Evolutionary conservation across 2,888 invertebrate genomes (phyloP).

Genomic region (Entomobrya proxima): DNA sequence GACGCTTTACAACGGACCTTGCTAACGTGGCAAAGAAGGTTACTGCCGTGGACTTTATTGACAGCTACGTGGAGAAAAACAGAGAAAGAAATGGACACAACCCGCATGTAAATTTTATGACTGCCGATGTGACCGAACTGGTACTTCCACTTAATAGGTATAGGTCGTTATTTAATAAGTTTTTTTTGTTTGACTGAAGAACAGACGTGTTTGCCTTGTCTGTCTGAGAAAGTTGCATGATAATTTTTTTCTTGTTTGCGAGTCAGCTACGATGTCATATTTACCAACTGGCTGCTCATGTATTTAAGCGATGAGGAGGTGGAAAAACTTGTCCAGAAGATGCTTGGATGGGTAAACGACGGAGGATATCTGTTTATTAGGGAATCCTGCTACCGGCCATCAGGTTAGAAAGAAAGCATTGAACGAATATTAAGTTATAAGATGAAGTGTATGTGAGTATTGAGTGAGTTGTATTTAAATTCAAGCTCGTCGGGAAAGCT

Average conservation of each 20-base stretch:
- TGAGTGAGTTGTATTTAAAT: not conserved
- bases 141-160: conserved; percentile 76
- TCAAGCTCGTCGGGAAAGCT: no score
- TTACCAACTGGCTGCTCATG: conserved; percentile 82
- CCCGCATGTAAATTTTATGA: conserved; percentile 78
- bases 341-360: conserved; percentile 79
- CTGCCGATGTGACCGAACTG: conserved; percentile 79
- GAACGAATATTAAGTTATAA: not conserved
- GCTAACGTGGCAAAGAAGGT: conserved; percentile 78
- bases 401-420: conserved; percentile 77
- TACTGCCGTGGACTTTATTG: conserved; percentile 80
- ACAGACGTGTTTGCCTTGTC: not conserved
- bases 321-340: conserved; percentile 77
- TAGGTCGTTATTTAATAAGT: not conserved
- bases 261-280: conserved; percentile 79
- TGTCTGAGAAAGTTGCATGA: not conserved
- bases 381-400: conserved; percentile 80
- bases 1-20: conserved; percentile 79
- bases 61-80: conserved; percentile 79
- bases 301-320: conserved; percentile 79
- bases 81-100: conserved; percentile 77
- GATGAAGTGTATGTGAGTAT: not conserved
- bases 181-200: not conserved
- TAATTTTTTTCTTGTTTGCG: not conserved
- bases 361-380: conserved; percentile 79